Conservation (phyloP, 2,113 vertebrate genomes). For the Cyprinodon variegatus region DNA sequence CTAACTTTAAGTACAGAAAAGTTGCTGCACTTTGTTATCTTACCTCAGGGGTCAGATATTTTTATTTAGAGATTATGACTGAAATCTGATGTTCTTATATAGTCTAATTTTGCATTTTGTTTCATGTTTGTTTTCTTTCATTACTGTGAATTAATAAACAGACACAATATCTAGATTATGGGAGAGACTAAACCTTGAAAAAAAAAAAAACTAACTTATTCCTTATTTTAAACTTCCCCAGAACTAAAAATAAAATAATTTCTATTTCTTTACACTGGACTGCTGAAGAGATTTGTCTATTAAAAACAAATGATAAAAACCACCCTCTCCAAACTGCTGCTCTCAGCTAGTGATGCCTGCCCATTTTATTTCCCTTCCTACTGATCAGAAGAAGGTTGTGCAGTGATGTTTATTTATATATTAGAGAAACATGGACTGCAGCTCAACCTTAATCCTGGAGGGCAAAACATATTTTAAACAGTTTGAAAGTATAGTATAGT, state of each 20-base stretch:
- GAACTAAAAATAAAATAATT: no score
- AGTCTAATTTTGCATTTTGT: constrained; percentile 1
- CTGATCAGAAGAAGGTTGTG: constrained; percentile 1
- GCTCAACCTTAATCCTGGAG: constrained; percentile 3
- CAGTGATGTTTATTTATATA: neutral
- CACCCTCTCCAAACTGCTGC: no score
- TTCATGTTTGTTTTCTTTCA: neutral
- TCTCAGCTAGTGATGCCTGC: neutral
- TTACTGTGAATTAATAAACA: neutral
- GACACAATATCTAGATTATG: no score
- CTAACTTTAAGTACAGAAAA: no score
- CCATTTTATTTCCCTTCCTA: neutral
- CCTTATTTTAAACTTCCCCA: no score
- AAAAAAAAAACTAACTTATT: no score
- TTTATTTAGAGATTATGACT: constrained; percentile 24
- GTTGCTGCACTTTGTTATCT: constrained; percentile 36
- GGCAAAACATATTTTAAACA: neutral
- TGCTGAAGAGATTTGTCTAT: no score
- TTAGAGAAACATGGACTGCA: constrained; percentile 1
- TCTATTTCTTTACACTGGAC: no score
- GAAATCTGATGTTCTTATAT: constrained; percentile 11
- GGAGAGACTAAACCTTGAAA: no score
- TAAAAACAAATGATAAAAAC: neutral
- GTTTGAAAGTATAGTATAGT: no score
- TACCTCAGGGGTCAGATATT: constrained; percentile 56